These are phyloP conservation scores for Sphecodes monilicornis DNA, from an alignment of 2,888 invertebrate species.

Conservation along the genomic window DNA sequence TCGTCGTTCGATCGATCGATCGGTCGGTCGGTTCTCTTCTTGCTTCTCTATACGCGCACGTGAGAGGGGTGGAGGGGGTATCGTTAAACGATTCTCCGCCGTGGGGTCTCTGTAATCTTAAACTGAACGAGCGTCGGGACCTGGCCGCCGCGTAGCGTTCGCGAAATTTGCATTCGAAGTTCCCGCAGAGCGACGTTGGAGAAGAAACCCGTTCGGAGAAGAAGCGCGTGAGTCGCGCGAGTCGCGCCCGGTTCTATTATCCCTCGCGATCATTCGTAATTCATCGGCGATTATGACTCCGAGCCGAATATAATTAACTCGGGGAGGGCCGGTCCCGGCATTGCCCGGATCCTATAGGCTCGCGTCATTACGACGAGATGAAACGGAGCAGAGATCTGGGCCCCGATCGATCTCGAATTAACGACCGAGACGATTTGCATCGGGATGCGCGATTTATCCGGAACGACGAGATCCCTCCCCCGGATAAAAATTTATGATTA, in stretches of 20 bases:
- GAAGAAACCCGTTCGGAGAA: neutral
- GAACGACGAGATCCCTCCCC: neutral
- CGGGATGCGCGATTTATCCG: conserved; percentile 22
- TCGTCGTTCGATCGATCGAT: neutral
- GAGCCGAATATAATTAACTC: conserved; percentile 33
- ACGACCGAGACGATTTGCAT: conserved; percentile 33
- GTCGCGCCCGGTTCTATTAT: neutral
- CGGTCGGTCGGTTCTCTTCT: neutral
- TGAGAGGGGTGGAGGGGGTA: too few species aligned
- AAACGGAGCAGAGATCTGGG: conserved; percentile 21
- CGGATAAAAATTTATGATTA: neutral
- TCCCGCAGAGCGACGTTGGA: neutral
- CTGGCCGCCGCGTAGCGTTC: neutral
- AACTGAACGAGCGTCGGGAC: conserved; percentile 1
- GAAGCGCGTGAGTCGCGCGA: neutral
- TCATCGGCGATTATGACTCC: conserved; percentile 17
- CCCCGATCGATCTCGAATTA: conserved; percentile 24
- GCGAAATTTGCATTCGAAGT: conserved; percentile 5
- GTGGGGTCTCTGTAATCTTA: conserved; percentile 12
- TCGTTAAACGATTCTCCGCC: conserved; percentile 11
- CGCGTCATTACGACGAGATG: conserved; percentile 24
- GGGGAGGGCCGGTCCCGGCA: conserved; percentile 10
- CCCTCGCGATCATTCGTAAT: conserved; percentile 3
- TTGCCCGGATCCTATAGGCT: neutral
- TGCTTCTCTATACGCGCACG: neutral